Evolutionary conservation across 2,797 vertebrate species (phyloP), one percentile per base, ranked within the genome.

Genomic region (Coregonus ussuriensis): DNA sequence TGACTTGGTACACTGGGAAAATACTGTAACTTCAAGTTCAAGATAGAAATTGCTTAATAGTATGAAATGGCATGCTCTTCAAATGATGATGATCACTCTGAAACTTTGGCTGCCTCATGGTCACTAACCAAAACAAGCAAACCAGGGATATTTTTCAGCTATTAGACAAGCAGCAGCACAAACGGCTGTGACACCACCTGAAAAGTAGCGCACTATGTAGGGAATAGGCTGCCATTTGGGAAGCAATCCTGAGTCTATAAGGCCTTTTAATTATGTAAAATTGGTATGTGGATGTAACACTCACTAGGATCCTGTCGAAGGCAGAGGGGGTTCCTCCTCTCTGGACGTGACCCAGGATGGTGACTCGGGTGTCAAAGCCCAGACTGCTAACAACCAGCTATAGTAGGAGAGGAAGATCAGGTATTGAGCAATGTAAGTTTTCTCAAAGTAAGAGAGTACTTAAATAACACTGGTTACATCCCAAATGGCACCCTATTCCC

Each of bases 251-350:
- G 59, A 21, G n/a, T 21, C 56, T 59, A n/a, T n/a, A 21, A 9
- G 59, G 59, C 15, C 56, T n/a, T 62, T 62, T 62, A 7, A 4
- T 21, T 6, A 59, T n/a, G 56, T 21, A n/a, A n/a, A 21, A 6
- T 47, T 63, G 59, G 1, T 63, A 21, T 63, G 59, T 4, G 59
- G 16, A 63, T 63, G 59, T n/a, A 41, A 5, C 41, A 92, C 96
- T 84, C 84, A 99, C 98, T 95, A 99, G 89, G 90, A 99, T 98
- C 85, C 98, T 96, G 88, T 99, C 98, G 56, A 99, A 99, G 9
- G 98, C 98, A 14, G 98, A 99, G 0, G 98, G 98, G 0, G 97
- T 99, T 71, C 98, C 98, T 89, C 98, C 98, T 93, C 98, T 95
- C 81, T 99, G 98, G 76, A 99, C 98, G 0, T 99, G 98, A 4